These are phyloP conservation scores for Stichodactyla mertensii DNA, from an alignment of 64 coral and sea anemone species.

Conservation along the genomic window DNA sequence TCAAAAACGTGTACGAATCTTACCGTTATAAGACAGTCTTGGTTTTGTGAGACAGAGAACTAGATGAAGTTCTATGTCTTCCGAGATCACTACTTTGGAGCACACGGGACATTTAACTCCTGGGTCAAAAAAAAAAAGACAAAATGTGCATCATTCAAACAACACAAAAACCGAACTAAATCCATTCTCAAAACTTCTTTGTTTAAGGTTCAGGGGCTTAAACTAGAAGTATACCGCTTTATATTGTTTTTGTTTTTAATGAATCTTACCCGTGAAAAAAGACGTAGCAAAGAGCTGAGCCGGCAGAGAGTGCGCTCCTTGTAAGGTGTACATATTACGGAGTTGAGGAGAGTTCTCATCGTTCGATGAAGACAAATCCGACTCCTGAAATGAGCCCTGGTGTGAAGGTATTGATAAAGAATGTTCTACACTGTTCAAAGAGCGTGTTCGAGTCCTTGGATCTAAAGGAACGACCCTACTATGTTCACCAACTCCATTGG, in stretches of 20 bases:
- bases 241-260: neutral
- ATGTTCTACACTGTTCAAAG: slow-evolving; percentile 76
- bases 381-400: slow-evolving; percentile 68
- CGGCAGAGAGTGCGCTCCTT: slow-evolving; percentile 78
- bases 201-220: neutral
- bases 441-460: slow-evolving; percentile 78
- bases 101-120: slow-evolving; percentile 98
- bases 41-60: slow-evolving; percentile 98
- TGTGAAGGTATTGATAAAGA: slow-evolving; percentile 78
- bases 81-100: slow-evolving; percentile 81
- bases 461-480: slow-evolving; percentile 85
- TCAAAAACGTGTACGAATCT: neutral
- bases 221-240: neutral
- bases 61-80: slow-evolving; percentile 93
- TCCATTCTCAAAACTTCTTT: neutral
- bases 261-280: slow-evolving; percentile 72
- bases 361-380: slow-evolving; percentile 80
- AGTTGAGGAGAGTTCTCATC: slow-evolving; percentile 65
- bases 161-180: slow-evolving; percentile 29
- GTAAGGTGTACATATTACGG: slow-evolving; percentile 47
- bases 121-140: slow-evolving; percentile 47
- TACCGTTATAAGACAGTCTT: slow-evolving; percentile 92
- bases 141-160: neutral
- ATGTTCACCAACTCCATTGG: slow-evolving; percentile 50
- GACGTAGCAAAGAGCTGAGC: slow-evolving; percentile 82